Percentiles rank a stretch among this genome's conserved stretches.
Evolutionary conservation across 2,797 vertebrate species (phyloP).

Genomic region (Antrozous pallidus): DNA sequence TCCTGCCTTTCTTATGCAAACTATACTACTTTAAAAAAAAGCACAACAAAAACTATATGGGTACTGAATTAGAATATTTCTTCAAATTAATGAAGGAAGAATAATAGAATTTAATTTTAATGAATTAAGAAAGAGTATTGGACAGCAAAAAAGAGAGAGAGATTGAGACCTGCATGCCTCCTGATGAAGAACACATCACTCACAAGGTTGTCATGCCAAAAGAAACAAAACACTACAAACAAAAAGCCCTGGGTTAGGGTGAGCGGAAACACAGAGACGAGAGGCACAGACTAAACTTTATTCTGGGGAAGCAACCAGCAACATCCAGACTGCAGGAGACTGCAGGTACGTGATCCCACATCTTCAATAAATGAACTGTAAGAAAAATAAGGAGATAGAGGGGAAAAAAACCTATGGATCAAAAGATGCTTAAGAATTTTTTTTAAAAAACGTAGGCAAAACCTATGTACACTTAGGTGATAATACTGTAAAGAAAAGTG

Average conservation of each 20-base stretch:
- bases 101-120: background rate
- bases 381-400: background rate
- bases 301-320: background rate
- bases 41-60: background rate
- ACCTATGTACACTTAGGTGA: background rate
- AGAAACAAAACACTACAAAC: background rate
- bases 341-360: background rate
- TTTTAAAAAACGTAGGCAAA: background rate
- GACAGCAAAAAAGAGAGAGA: background rate
- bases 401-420: background rate
- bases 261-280: background rate
- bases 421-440: background rate
- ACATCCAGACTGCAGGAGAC: background rate
- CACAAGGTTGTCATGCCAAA: background rate
- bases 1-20: background rate
- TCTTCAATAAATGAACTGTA: background rate
- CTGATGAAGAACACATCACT: background rate
- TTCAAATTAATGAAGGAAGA: slow-evolving; percentile 31
- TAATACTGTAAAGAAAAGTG: background rate
- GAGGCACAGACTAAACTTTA: background rate
- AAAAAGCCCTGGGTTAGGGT: background rate
- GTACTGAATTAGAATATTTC: background rate
- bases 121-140: background rate
- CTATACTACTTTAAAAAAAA: background rate
- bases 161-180: background rate